Base-by-base conservation (phyloP, 2,797 vertebrate genomes). In the Tokudaia tokunoshimensis region DNA sequence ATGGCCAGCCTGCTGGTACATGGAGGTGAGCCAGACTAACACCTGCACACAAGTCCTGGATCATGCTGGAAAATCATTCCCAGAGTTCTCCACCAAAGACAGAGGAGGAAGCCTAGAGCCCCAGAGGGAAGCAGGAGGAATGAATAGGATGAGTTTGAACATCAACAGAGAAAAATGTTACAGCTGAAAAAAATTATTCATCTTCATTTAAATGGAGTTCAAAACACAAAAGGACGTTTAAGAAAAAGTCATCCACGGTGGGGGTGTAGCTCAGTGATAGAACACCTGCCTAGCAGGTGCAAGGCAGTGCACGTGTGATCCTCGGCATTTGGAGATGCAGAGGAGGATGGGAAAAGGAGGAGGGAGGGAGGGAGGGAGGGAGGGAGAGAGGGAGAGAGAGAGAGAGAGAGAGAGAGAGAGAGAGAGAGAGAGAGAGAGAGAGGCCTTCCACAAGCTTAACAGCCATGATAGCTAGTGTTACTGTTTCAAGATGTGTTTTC, bases 181-280 rank as follows among this genome's bases (percentile, higher is more conserved):
- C 65, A 31, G 92, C 4, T 87, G 26, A 90, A 91, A 55, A 91
- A 55, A 90, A 52, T 67, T 65, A 74, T 26, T 81, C 61, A n/a
- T 86, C 83, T 80, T 87, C 65, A 67, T 55, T 88, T 94, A 82
- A 96, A 87, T 74, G 50, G 90, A 94, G 9, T 75, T 79, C 72
- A 96, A 59, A 96, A 65, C 57, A 70, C 72, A 57, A 26, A 63
- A 86, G 92, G 55, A 90, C 34, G 19, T 44, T 22, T 37, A 7
- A 96, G 52, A 55, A 72, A 72, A 70, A 86, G 37, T 63, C 74
- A 31, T 37, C 52, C 63, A 74, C 24, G 0, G 41, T 86, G 37
- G 12, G 37, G 72, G 24, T 78, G 37, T 47, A 47, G 59, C 37
- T 78, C 22, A 15, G 14, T 5, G 37, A 34, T 12, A 84, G 47